phyloP scores from a whole-genome alignment of 2,113 vertebrate genomes.

The Tricholaema leucomelas region DNA sequence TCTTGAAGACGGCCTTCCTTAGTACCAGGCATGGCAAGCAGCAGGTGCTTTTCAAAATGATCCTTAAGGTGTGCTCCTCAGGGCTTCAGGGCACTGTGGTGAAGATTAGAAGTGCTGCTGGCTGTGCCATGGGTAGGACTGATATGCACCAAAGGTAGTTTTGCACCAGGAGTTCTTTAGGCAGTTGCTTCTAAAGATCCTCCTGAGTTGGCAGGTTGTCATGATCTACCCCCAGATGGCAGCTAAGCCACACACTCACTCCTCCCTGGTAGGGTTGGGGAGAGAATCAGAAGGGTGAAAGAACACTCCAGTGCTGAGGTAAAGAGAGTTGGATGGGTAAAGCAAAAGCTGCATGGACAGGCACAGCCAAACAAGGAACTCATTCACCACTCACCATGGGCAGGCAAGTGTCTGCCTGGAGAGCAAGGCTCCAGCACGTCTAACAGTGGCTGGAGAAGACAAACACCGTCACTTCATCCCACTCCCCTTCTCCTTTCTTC shows the following conservation, averaged over 20 bases:
- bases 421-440: neutral
- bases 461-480: too few species aligned
- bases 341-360: neutral
- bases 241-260: neutral
- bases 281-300: neutral
- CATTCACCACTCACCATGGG: neutral
- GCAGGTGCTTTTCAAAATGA: neutral
- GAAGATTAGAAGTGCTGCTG: neutral
- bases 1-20: neutral
- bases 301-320: neutral
- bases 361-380: neutral
- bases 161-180: neutral
- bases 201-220: neutral
- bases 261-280: neutral
- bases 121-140: neutral
- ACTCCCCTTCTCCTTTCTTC: neutral
- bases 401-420: neutral
- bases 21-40: neutral
- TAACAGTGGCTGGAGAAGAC: neutral
- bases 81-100: fast-evolving
- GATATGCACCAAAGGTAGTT: fast-evolving
- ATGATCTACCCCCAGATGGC: too few species aligned
- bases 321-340: neutral
- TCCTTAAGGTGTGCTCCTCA: neutral
- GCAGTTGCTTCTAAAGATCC: neutral